These are phyloP conservation scores for Piaya cayana DNA, from an alignment of 2,113 vertebrate species.

Conservation along the genomic window DNA sequence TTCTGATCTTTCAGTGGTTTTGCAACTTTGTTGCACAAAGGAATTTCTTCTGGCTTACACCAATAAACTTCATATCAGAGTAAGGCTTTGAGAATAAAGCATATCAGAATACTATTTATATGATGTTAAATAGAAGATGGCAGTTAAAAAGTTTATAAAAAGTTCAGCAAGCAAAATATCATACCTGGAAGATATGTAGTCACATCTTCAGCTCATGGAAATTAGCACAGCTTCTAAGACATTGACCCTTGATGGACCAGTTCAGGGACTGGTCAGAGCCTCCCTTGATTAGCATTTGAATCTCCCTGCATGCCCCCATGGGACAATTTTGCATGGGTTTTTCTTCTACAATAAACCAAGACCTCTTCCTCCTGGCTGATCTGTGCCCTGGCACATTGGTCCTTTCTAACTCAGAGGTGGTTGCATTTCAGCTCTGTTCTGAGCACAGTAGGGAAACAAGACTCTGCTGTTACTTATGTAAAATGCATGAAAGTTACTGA, in stretches of 20 bases:
- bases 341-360: neutral
- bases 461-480: neutral
- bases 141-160: neutral
- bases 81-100: neutral
- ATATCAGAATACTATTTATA: neutral
- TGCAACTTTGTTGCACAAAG: neutral
- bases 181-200: neutral
- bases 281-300: neutral
- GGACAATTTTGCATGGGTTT: neutral
- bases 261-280: neutral
- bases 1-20: neutral
- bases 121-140: neutral
- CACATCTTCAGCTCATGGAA: neutral
- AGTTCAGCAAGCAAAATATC: neutral
- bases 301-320: neutral
- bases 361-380: neutral
- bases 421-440: neutral
- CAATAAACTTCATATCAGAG: neutral
- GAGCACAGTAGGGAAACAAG: neutral
- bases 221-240: neutral
- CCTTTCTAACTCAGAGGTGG: neutral
- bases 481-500: neutral
- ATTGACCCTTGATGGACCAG: neutral
- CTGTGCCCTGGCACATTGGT: accelerated
- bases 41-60: neutral